Conservation (phyloP, 2,888 invertebrate genomes). For the Ceriagrion tenellum region DNA sequence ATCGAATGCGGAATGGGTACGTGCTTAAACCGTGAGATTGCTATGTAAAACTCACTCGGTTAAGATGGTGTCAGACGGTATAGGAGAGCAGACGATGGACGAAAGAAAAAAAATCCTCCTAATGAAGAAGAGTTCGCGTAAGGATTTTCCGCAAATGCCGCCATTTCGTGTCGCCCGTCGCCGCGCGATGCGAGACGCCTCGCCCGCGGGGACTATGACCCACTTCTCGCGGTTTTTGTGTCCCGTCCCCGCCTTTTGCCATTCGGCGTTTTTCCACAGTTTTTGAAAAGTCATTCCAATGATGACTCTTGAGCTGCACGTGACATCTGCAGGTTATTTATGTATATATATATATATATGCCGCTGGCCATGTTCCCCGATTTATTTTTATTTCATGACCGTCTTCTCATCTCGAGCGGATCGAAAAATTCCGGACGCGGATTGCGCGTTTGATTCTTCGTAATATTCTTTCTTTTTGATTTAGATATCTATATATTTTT, state of each 20-base stretch:
- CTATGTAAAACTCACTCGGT: neutral
- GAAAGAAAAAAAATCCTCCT: neutral
- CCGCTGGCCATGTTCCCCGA: neutral
- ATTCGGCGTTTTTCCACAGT: constrained; percentile 27
- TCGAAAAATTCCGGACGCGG: neutral
- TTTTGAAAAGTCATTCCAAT: neutral
- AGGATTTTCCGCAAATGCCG: constrained; percentile 31
- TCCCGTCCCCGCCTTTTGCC: neutral
- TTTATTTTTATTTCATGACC: neutral
- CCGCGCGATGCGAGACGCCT: neutral
- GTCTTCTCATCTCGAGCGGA: neutral
- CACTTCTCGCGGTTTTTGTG: constrained; percentile 46
- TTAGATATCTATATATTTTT: neutral
- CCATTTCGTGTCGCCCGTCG: neutral
- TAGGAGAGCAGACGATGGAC: neutral
- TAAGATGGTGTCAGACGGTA: neutral
- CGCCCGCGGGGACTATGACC: constrained; percentile 35
- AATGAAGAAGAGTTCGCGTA: neutral
- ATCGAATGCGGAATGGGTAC: too few species aligned
- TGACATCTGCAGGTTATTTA: constrained; percentile 4
- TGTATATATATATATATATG: too few species aligned
- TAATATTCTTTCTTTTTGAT: neutral
- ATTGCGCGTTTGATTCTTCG: neutral
- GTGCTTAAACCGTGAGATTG: neutral
- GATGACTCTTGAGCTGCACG: constrained; percentile 28